Conservation (phyloP, 2,888 invertebrate genomes). For the Chesias legatella region DNA sequence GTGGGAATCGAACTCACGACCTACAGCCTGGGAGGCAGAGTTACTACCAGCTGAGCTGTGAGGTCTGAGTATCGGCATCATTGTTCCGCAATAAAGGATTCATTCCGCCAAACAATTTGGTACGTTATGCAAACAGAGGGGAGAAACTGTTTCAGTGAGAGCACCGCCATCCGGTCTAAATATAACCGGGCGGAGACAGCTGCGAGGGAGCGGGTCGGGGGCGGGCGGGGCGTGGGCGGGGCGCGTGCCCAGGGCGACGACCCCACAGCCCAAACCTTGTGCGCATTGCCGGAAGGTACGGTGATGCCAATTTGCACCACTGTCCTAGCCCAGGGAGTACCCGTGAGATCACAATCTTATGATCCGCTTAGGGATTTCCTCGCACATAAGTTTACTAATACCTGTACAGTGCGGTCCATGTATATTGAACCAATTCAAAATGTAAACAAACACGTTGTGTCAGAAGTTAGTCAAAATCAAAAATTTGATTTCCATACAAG, state of each 20-base stretch:
- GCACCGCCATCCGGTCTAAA: constrained; percentile 69
- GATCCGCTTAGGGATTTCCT: constrained; percentile 1
- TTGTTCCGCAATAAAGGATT: constrained; percentile 45
- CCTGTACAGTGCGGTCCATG: too few species aligned
- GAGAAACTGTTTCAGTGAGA: constrained; percentile 69
- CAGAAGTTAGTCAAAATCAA: too few species aligned
- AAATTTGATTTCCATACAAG: too few species aligned
- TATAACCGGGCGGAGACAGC: constrained; percentile 67
- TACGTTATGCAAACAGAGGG: constrained; percentile 62
- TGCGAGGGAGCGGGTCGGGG: constrained; percentile 39
- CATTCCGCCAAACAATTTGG: constrained; percentile 46
- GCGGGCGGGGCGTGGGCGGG: constrained; percentile 23
- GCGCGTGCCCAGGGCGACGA: constrained; percentile 50
- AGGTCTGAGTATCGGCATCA: constrained; percentile 31
- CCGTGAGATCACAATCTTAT: not conserved
- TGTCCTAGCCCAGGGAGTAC: constrained; percentile 26
- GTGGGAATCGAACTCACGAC: too few species aligned
- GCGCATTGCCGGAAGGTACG: constrained; percentile 56
- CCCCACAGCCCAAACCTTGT: constrained; percentile 71
- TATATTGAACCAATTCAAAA: too few species aligned
- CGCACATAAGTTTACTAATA: too few species aligned
- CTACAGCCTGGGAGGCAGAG: too few species aligned
- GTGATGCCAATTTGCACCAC: constrained; percentile 46
- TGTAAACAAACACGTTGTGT: too few species aligned
- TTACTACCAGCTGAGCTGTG: too few species aligned